Evolutionary conservation across 2,797 vertebrate species (phyloP).

Genomic region (Schizothorax lantsangensis): DNA sequence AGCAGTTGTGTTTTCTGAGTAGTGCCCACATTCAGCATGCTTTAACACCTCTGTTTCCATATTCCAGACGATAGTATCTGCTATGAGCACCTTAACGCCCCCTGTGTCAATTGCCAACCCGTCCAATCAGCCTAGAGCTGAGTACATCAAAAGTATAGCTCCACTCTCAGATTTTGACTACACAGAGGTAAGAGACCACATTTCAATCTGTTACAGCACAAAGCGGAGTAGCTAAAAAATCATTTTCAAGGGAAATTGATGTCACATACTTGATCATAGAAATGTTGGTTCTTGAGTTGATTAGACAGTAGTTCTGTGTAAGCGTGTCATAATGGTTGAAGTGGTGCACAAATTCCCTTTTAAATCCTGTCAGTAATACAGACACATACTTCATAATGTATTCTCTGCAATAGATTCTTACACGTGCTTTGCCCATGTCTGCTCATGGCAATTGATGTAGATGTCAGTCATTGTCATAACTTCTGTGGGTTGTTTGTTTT

Average conservation of each 20-base stretch:
- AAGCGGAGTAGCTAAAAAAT: not conserved
- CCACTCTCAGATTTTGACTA: constrained; percentile 97
- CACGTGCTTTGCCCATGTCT: not conserved
- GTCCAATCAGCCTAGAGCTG: constrained; percentile 90
- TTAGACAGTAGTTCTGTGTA: not conserved
- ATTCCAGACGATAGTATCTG: constrained; percentile 91
- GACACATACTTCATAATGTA: not conserved
- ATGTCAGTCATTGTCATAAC: not conserved
- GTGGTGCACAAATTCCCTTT: not conserved
- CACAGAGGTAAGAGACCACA: constrained; percentile 86
- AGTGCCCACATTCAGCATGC: constrained; percentile 59
- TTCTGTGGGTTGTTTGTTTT: not conserved
- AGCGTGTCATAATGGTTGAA: not conserved
- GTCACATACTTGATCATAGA: not conserved
- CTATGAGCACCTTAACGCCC: constrained; percentile 95
- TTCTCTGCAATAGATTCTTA: not conserved
- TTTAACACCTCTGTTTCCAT: constrained; percentile 65
- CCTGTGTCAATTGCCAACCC: constrained; percentile 91
- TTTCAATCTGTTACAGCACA: not conserved
- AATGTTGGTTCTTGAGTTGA: constrained; percentile 14
- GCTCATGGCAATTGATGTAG: not conserved
- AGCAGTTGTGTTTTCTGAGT: constrained; percentile 69
- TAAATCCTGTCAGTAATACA: not conserved
- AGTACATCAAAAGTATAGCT: constrained; percentile 96
- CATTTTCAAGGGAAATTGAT: not conserved